Evolutionary conservation across 2,888 invertebrate species (phyloP), one percentile per base, ranked within the genome.

Genomic region (Caenorhabditis imperialis): DNA sequence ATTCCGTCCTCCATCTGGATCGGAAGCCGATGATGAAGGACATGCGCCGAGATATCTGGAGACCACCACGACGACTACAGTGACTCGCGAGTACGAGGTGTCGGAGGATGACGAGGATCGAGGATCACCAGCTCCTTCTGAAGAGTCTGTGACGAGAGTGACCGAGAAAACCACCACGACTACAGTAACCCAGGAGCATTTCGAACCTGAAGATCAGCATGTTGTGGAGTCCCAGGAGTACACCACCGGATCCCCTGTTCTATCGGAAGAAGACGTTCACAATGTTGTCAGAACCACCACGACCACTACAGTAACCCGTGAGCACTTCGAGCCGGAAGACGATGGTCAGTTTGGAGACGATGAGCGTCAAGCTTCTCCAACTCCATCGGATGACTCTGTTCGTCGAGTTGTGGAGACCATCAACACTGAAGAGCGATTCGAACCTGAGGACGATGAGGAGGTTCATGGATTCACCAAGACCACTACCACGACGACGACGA

Each of bases 101-200:
- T 58, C 57, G 22, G 57, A 65, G 18, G 57, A 55, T 35, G 65
- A 65, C 6, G 65, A 57, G 40, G 50, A 42, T 14, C 40, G 48
- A 18, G 50, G 25, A 51, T 60, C 69, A 7, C 69, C 63, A 20
- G 25, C 23, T 20, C 55, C 54, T 37, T 58, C 51, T 6, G 57
- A 57, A 33, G 45, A 51, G 12, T 45, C 62, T 8, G 45, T 48
- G 14, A 47, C 38, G 10, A 60, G 44, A 27, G 58, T 60, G 22
- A 53, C 37, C 12, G 74, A 70, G 25, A 70, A 53, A 23, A 77
- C 61, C n/a, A 77, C 70, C 12, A 69, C 67, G 5, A 72, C 72
- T 12, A 73, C 62, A 35, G 70, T 70, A 3, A 65, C 71, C 14
- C 51, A 57, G 5, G 73, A 73, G 35, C 38, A 45, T 7, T 50